Base-by-base conservation (phyloP, 1,140 invertebrate species). In the Dysdera silvatica region DNA sequence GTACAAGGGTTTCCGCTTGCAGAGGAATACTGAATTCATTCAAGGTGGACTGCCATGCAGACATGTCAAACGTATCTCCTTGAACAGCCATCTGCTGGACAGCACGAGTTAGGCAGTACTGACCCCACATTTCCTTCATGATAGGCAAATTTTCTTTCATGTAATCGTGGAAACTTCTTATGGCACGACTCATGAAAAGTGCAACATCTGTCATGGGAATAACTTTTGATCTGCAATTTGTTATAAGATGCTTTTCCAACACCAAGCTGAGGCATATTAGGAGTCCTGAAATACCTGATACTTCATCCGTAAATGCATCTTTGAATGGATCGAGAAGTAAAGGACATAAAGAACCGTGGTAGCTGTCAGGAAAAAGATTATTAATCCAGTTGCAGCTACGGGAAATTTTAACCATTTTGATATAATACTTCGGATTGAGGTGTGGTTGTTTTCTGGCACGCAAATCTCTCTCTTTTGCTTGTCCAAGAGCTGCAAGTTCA, bases 401-500 rank as follows among this genome's bases (percentile, higher is more conserved):
- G 14, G 54, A 32, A 23, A 18, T 31, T 18, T 7, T 33, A 20
- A 65, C 29, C 24, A 24, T 16, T 29, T 35, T 57, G 14, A 65
- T 43, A 20, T 65, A 65, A 18, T 53, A 65, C 24, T 28, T 53
- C 24, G 35, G 31, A 26, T 58, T 40, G 37, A 56, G 57, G 26
- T 31, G 37, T 6, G 63, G 57, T 28, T 57, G 54, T 23, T 60
- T 60, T 41, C 56, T 54, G 5, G 47, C 3, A 2, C 57, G 32
- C 3, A 65, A 49, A 48, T 65, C 63, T 26, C 63, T 16, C 18
- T 60, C 63, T n/a, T 33, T 16, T 32, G 56, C 63, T 41, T 60
- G 56, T 2, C 63, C 52, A 10, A 65, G 33, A n/a, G 16, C 4
- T 18, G 33, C 40, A 28, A 65, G n/a, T 23, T 59, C 18, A 16